These are phyloP conservation scores for Dysdera silvatica DNA, from an alignment of 1,140 invertebrate species.

Conservation along the genomic window DNA sequence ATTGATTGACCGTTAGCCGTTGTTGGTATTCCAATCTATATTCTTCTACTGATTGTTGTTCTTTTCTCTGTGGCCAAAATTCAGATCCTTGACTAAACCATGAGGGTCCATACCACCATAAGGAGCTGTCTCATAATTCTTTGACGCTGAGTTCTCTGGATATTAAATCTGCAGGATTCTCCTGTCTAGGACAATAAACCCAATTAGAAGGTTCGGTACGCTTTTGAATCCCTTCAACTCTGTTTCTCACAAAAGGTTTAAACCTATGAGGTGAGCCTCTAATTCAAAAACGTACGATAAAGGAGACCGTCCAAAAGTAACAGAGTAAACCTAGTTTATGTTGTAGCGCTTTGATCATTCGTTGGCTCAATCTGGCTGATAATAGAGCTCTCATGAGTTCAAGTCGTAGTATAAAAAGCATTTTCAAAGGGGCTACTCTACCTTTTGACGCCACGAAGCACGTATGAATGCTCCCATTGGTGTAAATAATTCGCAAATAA, in stretches of 20 bases:
- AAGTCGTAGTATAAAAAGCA: not conserved
- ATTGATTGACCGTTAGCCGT: too few relatives aligned
- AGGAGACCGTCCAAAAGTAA: not conserved
- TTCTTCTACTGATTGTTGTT: too few relatives aligned
- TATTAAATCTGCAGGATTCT: too few relatives aligned
- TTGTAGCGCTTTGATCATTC: not conserved
- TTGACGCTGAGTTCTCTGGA: too few relatives aligned
- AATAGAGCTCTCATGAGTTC: not conserved
- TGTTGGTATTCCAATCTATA: too few relatives aligned
- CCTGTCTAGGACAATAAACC: too few relatives aligned
- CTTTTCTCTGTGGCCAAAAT: too few relatives aligned
- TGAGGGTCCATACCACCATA: too few relatives aligned
- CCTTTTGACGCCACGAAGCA: not conserved
- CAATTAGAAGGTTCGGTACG: slow-evolving; percentile 12
- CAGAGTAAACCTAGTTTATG: too few relatives aligned
- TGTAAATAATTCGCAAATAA: not conserved
- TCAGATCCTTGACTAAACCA: too few relatives aligned
- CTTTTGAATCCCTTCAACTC: not conserved
- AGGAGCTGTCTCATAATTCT: too few relatives aligned
- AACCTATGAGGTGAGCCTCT: not conserved
- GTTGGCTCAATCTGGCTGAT: not conserved
- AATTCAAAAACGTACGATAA: not conserved
- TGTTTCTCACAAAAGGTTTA: not conserved
- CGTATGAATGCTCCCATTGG: not conserved
- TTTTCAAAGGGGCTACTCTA: slow-evolving; percentile 3